Base-by-base conservation (phyloP, 1,140 invertebrate species). In the Amphibalanus amphitrite region DNA sequence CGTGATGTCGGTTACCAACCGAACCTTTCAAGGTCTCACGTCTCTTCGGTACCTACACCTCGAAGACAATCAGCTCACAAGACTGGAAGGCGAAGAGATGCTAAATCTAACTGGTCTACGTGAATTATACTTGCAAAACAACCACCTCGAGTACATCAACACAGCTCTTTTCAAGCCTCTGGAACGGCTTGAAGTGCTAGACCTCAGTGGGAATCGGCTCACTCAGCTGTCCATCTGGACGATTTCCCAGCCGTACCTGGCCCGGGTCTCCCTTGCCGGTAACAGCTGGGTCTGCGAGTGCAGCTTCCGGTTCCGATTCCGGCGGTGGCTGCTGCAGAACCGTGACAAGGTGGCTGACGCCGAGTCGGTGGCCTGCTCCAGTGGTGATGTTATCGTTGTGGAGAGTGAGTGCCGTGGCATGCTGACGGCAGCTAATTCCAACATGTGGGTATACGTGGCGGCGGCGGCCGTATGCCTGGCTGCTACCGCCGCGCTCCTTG, bases 211-310 rank as follows among this genome's bases (percentile, higher is more conserved):
- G 77, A 95, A 95, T 79, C 82, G 84, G 70, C 82, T 95, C 30
- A 84, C 83, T n/a, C 85, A 83, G 13, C 86, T 91, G 75, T 82
- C 87, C 30, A 84, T 93, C 13, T 93, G 90, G 90, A 73, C 70
- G n/a, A 75, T 75, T 74, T 85, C 86, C 29, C 79, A 90, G 70
- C 79, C 83, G 0, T 81, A 84, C 8, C 82, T 93, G 67, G 86
- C 88, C 10, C 85, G 88, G 76, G 79, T 93, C 71, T 86, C 84
- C 0, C 79, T 95, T 59, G 84, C 88, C 0, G 85, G 83, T 8
- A 95, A 94, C 79, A 89, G 89, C 13, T 95, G 90, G 91, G 88
- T 87, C 29, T 95, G 92, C 79, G 87, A 90, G 72, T 94, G 92
- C 81, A 86, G 89, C 74, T 92, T 90, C 77, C 85, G 88, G 15